Percentiles rank a stretch among this genome's conserved stretches.
Evolutionary conservation across 1,140 invertebrate species (phyloP).

Genomic region (Hermetia illucens): DNA sequence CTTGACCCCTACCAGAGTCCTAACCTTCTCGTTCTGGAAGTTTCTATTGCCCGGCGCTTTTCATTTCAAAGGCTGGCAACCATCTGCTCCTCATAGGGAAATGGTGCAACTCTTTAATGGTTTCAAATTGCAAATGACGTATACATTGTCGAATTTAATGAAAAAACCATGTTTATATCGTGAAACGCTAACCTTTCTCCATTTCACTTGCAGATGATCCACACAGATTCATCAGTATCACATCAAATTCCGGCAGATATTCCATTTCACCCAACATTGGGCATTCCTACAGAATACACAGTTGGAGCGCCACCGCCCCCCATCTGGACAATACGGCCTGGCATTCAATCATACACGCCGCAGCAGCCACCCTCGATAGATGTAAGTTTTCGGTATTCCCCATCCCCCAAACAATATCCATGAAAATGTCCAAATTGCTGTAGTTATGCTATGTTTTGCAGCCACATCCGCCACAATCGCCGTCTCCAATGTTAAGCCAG

Average conservation of each 20-base stretch:
- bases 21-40: no score
- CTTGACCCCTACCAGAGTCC: no score
- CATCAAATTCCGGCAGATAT: slow-evolving; percentile 23
- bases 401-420: slow-evolving; percentile 3
- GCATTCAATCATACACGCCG: slow-evolving; percentile 4
- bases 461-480: slow-evolving; percentile 30
- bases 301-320: slow-evolving; percentile 16
- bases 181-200: slow-evolving; percentile 3
- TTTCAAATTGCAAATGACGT: no score
- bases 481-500: slow-evolving; percentile 43
- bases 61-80: no score
- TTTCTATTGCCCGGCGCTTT: no score
- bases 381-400: no score
- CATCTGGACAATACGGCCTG: slow-evolving; percentile 8
- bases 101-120: no score
- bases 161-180: no score
- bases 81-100: no score
- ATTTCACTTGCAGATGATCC: slow-evolving; percentile 14
- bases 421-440: no score
- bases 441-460: slow-evolving; percentile 9
- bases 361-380: slow-evolving; percentile 3
- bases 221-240: slow-evolving; percentile 12
- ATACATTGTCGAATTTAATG: no score
- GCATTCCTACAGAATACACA: slow-evolving; percentile 27
- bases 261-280: slow-evolving; percentile 23